Evolutionary conservation across 2,888 invertebrate species (phyloP), one percentile per base, ranked within the genome.

Genomic region (Scaptomyza reducta): DNA sequence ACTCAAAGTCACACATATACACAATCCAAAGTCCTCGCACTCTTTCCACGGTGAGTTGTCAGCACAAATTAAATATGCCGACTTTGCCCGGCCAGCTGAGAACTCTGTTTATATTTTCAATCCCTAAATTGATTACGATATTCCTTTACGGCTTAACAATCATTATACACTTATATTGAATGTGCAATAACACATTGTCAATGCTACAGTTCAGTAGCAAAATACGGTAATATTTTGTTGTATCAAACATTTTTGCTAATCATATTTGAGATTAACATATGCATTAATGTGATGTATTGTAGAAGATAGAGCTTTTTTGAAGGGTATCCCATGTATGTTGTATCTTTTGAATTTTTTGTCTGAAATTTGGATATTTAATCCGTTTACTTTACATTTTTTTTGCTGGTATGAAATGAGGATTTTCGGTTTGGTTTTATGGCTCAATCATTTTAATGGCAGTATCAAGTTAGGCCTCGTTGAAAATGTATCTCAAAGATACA

Each of bases 391-490:
- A 70, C 69, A 64, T 60, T 50, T 58, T 74, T 66, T 59, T 53
- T 58, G 59, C 53, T 65, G 62, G 64, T 16, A 40, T 74, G 76
- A 53, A 61, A 65, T 81, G 69, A 63, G 75, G 78, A 80, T 72
- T 79, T 83, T 70, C 61, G 65, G 74, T 71, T 70, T 69, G 74
- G 80, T 77, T 78, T 82, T 72, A 81, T 68, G 83, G 83, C 81
- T 81, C 83, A 81, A 81, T 81, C 81, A 83, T 69, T 77, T 83
- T 81, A 81, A 81, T 81, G 81, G 79, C 78, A 74, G 68, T 79
- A 79, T 79, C 79, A 65, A 79, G 81, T 79, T 83, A 73, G 79
- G 67, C 72, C 65, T 78, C 56, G 71, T 74, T 64, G 68, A 66
- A 60, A 77, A 67, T 53, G 55, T 66, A 61, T 56, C 57, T 64